Conservation (phyloP, 2,113 vertebrate genomes). For the Nannospalax galili region DNA sequence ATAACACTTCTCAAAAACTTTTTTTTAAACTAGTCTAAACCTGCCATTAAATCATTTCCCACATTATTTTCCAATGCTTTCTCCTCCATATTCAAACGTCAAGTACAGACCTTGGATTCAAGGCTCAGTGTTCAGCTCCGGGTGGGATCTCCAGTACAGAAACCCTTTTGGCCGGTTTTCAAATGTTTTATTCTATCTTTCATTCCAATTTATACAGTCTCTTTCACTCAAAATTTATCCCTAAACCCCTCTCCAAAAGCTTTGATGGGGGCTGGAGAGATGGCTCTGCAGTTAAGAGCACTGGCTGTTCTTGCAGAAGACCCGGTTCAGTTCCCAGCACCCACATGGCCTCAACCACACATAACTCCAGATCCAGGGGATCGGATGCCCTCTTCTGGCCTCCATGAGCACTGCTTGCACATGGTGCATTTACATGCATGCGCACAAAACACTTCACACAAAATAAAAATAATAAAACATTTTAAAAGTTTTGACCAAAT, state of each 20-base stretch:
- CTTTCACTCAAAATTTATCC: background rate
- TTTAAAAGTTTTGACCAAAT: background rate
- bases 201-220: constrained; percentile 11
- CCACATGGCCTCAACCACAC: too few relatives aligned
- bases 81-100: constrained; percentile 11
- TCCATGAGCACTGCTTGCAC: too few relatives aligned
- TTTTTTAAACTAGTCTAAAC: background rate
- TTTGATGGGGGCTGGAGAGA: too few relatives aligned
- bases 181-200: background rate
- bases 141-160: background rate
- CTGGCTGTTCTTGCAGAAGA: too few relatives aligned
- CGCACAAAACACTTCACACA: too few relatives aligned
- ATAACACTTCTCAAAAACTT: background rate
- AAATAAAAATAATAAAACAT: too few relatives aligned
- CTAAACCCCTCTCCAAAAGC: background rate
- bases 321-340: too few relatives aligned
- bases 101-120: constrained; percentile 9
- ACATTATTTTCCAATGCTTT: constrained; percentile 14
- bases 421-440: too few relatives aligned
- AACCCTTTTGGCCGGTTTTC: background rate
- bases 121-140: background rate
- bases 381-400: too few relatives aligned
- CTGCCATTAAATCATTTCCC: constrained; percentile 13
- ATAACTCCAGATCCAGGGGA: too few relatives aligned
- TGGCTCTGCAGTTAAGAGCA: too few relatives aligned